Evolutionary conservation across 2,113 vertebrate genomes (phyloP), one percentile per base, ranked within the genome.

Genomic region (Axis porcinus): DNA sequence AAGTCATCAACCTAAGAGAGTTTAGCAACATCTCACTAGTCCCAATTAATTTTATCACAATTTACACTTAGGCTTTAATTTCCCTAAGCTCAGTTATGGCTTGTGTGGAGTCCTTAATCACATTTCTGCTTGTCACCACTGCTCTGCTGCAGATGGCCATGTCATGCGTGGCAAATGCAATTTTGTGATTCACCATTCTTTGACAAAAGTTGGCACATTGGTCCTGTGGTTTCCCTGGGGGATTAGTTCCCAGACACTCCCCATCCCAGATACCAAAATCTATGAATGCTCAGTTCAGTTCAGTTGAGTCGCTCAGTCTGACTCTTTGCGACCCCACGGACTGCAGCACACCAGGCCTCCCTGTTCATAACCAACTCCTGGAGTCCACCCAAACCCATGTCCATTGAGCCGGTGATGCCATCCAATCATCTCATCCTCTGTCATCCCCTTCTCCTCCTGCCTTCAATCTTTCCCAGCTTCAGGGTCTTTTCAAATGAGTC

Each of bases 121-220:
- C 64, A 36, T 2, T 50, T 23, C 40, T 57, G 47, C 19, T 36
- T 30, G 8, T 43, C 23, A 7, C 2, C 30, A 3, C 25, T 27
- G 47, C 27, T 47, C 11, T 78, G n/a, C 47, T 23, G 19, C 23
- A 78, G 40, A 62, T 7, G 8, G 50, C 25, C 8, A 5, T 67
- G n/a, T 3, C 16, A 16, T 15, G 74, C 8, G 2, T 21, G 11
- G 3, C 55, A 60, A 55, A 52, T 16, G 5, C 11, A 40, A 7
- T 62, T 79, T 55, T 88, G 21, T 43, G 55, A 62, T n/a, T 62
- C 89, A 50, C 23, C 36, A 36, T 95, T 95, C 14, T 79, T 62
- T 36, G 64, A 62, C 10, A 40, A 19, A 84, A 47, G 50, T 58
- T 90, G 3, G 5, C 17, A 83, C 52, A 27, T 36, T 27, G 1